phyloP scores from a whole-genome alignment of 2,888 invertebrate species.

The Orchesella flavescens region DNA sequence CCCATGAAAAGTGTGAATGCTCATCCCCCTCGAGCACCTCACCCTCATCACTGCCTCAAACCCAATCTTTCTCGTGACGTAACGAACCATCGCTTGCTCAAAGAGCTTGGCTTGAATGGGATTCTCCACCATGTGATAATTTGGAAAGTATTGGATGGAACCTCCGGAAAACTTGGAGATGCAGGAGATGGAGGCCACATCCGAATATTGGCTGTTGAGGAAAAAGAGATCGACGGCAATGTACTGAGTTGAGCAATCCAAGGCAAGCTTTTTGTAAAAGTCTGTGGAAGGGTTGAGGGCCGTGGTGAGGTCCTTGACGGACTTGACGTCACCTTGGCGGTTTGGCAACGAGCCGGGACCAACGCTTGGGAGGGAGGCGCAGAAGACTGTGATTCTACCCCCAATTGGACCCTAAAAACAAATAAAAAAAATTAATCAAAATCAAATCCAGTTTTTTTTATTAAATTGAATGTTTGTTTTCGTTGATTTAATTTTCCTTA shows the following conservation, averaged over 20 bases:
- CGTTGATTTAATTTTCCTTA: too few species aligned
- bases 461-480: too few species aligned
- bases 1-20: constrained; percentile 98
- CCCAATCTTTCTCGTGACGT: constrained; percentile 96
- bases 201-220: constrained; percentile 92
- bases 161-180: constrained; percentile 97
- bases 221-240: constrained; percentile 96
- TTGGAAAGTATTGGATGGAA: constrained; percentile 91
- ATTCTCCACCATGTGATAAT: constrained; percentile 77
- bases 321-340: constrained; percentile 83
- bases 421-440: constrained; percentile 53
- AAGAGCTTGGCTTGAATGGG: constrained; percentile 83
- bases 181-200: constrained; percentile 94
- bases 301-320: constrained; percentile 84
- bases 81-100: constrained; percentile 85
- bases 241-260: constrained; percentile 97
- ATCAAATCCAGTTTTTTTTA: neutral
- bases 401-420: constrained; percentile 84
- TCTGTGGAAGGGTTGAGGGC: constrained; percentile 96
- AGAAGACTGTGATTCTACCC: constrained; percentile 93
- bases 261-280: constrained; percentile 95
- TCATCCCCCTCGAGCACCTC: constrained; percentile 92
- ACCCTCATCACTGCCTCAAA: constrained; percentile 99
- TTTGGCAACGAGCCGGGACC: constrained; percentile 91
- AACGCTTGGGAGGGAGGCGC: constrained; percentile 82